A percentile compares a stretch with the other conserved stretches of the same genome.
phyloP scores from a whole-genome alignment of 2,888 invertebrate species.

The Oscheius sp. region DNA sequence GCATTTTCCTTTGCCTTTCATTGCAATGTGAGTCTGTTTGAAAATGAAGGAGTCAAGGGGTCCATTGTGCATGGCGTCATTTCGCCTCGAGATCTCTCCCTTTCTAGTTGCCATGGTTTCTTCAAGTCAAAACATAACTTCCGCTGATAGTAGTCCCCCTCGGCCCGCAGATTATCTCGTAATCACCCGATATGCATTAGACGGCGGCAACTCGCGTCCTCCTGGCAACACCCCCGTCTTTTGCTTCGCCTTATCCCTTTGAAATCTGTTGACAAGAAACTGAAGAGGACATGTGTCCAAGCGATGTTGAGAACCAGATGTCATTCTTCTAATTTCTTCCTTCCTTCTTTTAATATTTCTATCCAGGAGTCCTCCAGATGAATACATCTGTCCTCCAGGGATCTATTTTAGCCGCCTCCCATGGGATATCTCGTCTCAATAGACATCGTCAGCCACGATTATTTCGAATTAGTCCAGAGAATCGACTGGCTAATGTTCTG shows the following conservation, averaged over 20 bases:
- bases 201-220: not conserved
- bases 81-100: too few relatives aligned
- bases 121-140: not conserved
- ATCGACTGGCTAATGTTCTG: slow-evolving; percentile 30
- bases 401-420: slow-evolving; percentile 59
- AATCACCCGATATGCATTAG: slow-evolving; percentile 23
- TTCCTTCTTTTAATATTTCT: not conserved
- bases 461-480: slow-evolving; percentile 34
- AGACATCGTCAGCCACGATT: slow-evolving; percentile 45
- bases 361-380: slow-evolving; percentile 34
- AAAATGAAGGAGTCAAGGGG: not conserved
- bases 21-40: not conserved
- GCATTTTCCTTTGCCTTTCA: not conserved
- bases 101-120: slow-evolving; percentile 1
- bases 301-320: not conserved
- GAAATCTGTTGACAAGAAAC: not conserved
- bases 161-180: slow-evolving; percentile 12
- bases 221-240: not conserved
- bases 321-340: not conserved
- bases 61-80: not conserved
- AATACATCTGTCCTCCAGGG: slow-evolving; percentile 61
- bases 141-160: not conserved
- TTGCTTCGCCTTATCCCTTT: not conserved
- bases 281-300: not conserved
- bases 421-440: slow-evolving; percentile 63